A percentile compares a stretch with the other conserved stretches of the same genome.
Evolutionary conservation across 2,888 invertebrate genomes (phyloP).

Genomic region (Lottia scabra): DNA sequence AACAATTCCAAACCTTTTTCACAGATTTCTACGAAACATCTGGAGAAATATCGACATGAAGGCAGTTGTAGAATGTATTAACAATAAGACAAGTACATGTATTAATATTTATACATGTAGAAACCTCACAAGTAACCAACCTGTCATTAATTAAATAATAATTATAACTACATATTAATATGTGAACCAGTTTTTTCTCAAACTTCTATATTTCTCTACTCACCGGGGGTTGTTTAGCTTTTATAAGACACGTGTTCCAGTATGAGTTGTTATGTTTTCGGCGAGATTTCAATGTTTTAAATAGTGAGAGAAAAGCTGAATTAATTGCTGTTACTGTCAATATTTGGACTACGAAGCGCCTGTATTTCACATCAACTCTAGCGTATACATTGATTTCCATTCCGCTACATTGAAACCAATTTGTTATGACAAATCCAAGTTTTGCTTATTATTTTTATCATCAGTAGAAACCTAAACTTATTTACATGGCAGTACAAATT

Average conservation of each 20-base stretch:
- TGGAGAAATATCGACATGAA: no score
- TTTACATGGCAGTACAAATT: slow-evolving; percentile 4
- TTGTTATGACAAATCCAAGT: slow-evolving; percentile 4
- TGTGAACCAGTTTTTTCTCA: neutral
- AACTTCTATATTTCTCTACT: slow-evolving; percentile 2
- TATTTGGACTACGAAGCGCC: neutral
- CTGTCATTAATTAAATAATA: no score
- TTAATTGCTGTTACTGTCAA: neutral
- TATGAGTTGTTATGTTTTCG: neutral
- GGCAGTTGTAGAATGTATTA: no score
- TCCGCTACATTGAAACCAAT: slow-evolving; percentile 1
- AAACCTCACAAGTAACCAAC: no score
- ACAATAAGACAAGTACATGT: no score
- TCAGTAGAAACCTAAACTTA: neutral
- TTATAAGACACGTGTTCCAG: neutral
- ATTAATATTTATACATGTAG: no score
- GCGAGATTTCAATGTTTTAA: neutral
- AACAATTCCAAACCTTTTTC: no score
- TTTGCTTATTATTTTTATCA: neutral
- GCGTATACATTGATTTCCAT: slow-evolving; percentile 1
- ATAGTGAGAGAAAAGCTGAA: neutral
- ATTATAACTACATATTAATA: no score
- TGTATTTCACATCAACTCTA: slow-evolving; percentile 5
- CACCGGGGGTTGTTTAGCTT: neutral
- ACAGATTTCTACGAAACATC: no score